A percentile compares a stretch with the other conserved stretches of the same genome.
Evolutionary conservation across 2,113 vertebrate species (phyloP).

Genomic region (Eurypyga helias): DNA sequence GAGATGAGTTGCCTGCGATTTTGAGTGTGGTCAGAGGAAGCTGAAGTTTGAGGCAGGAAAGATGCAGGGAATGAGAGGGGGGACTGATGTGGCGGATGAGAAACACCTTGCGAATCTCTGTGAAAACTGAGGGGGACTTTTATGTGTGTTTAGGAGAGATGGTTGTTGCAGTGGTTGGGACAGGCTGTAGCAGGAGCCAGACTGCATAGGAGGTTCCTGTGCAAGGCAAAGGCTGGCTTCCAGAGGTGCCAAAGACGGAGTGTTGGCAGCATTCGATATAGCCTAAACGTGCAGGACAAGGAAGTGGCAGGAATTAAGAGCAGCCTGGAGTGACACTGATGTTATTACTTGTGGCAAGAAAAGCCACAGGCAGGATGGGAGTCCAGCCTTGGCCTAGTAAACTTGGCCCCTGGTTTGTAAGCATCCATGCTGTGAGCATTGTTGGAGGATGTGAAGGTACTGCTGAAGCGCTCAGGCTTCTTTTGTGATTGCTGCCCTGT

Average conservation of each 20-base stretch:
- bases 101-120: neutral
- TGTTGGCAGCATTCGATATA: neutral
- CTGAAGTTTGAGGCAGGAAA: neutral
- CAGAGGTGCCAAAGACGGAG: neutral
- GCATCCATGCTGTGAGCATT: neutral
- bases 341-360: neutral
- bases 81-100: neutral
- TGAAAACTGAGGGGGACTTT: neutral
- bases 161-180: neutral
- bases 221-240: neutral
- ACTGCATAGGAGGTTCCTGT: neutral
- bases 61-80: neutral
- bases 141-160: accelerated
- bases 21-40: neutral
- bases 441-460: neutral
- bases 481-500: neutral
- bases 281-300: neutral
- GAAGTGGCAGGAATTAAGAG: neutral
- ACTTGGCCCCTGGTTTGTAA: neutral
- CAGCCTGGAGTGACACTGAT: neutral
- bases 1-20: neutral
- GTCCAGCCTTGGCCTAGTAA: neutral
- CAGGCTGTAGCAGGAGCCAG: neutral
- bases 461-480: neutral
- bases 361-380: neutral